These are phyloP conservation scores for Phenganax subtilis DNA, from an alignment of 92 coral and sea anemone species.

Conservation along the genomic window DNA sequence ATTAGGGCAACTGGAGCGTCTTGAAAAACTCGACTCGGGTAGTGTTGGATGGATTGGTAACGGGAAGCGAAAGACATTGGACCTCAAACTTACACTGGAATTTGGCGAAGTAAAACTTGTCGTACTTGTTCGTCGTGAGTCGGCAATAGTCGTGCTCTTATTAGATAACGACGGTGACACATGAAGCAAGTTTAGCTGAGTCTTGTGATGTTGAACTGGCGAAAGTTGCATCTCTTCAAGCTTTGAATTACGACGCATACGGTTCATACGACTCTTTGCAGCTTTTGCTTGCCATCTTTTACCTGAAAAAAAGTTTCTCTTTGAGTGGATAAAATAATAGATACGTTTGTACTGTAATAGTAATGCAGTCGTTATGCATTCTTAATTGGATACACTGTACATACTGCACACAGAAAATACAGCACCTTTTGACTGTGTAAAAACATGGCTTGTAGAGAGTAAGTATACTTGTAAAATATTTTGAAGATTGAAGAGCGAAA, in stretches of 20 bases:
- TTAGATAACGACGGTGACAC: conserved; percentile 5
- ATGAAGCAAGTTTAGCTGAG: neutral
- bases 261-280: conserved; percentile 56
- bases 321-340: too few relatives aligned
- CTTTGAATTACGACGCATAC: neutral
- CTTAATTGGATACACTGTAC: too few relatives aligned
- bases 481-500: too few relatives aligned
- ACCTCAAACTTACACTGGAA: neutral
- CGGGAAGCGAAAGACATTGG: neutral
- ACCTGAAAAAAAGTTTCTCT: too few relatives aligned
- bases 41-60: neutral
- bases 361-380: too few relatives aligned
- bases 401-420: too few relatives aligned
- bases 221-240: neutral
- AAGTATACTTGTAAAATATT: too few relatives aligned
- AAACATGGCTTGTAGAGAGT: too few relatives aligned
- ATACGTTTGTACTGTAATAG: too few relatives aligned
- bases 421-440: too few relatives aligned
- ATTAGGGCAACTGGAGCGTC: conserved; percentile 25
- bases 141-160: neutral
- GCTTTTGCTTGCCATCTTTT: conserved; percentile 97
- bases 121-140: conserved; percentile 5
- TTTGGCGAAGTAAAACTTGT: conserved; percentile 8
- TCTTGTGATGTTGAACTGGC: neutral
- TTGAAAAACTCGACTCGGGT: neutral